Base-by-base conservation (phyloP, 1,140 invertebrate genomes). In the Gryllus bimaculatus region DNA sequence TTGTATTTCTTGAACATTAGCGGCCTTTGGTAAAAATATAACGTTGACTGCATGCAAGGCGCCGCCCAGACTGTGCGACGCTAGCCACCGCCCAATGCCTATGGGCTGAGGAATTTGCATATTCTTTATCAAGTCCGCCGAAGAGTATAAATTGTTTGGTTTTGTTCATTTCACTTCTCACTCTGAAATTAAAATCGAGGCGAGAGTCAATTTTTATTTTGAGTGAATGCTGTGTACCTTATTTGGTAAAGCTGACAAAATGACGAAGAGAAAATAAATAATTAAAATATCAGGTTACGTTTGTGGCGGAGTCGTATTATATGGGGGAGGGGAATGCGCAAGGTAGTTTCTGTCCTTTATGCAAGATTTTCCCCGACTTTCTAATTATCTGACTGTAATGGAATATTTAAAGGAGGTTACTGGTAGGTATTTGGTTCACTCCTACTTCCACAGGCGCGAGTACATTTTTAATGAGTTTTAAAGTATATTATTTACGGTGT, bases 401-500 rank as follows among this genome's bases (percentile, higher is more conserved):
- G 54, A 66, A 66, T 66, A 66, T 66, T 66, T 66, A 66, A 66
- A 10, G 54, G 54, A 66, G 54, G 18, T 39, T 66, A 66, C 54
- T 66, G 54, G 10, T 66, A 66, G 54, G 54, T 66, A 66, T 66
- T 66, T 18, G 54, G 54, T 66, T 66, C 10, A 66, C 54, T 66
- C 54, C 54, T 18, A 13, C 18, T 66, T 66, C 18, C 54, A 66
- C 54, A 66, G 54, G 54, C 10, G 54, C 18, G 18, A 66, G 54
- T 66, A 13, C 10, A 66, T 66, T 66, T 66, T 66, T 66, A 66
- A 66, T 66, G 54, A 66, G 54, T 66, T 66, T 66, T 18, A 66
- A 66, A 66, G 54, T 66, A 66, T 66, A 66, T 66, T 66, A 66
- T 66, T 66, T 66, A 66, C 54, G 54, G 54, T 66, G 54, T 66